Evolutionary conservation across 2,113 vertebrate genomes (phyloP).

Genomic region (Setophaga kirtlandii): DNA sequence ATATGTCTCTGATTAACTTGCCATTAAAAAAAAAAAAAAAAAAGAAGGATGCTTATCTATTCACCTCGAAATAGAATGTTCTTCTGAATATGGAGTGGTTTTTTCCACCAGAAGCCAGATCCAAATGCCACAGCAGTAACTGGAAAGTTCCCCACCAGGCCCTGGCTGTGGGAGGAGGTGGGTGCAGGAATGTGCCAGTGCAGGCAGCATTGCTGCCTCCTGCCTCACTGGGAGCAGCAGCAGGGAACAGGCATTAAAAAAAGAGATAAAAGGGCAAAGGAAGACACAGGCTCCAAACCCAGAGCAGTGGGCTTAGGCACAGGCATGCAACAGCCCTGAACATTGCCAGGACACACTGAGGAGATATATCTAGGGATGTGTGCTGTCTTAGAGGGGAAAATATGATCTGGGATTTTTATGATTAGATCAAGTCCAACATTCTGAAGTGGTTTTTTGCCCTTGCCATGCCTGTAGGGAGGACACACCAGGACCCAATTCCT

Average conservation of each 20-base stretch:
- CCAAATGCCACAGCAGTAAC: not conserved
- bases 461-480: not conserved
- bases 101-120: slow-evolving; percentile 10
- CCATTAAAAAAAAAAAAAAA: not conserved
- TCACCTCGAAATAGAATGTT: slow-evolving; percentile 20
- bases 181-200: slow-evolving; percentile 17
- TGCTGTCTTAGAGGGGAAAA: not conserved
- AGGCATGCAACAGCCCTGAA: not conserved
- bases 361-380: not conserved
- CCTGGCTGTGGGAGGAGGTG: slow-evolving; percentile 36
- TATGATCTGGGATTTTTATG: not conserved
- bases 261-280: not conserved
- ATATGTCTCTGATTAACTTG: not conserved
- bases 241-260: not conserved
- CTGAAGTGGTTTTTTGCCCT: not conserved
- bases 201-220: not conserved
- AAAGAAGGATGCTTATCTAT: not conserved
- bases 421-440: not conserved
- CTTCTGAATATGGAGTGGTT: not conserved
- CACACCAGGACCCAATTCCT: not conserved
- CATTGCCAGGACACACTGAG: not conserved
- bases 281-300: not conserved
- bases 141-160: slow-evolving; percentile 20
- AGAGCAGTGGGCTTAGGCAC: not conserved
- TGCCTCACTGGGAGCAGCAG: not conserved